These are phyloP conservation scores for Neoascia interrupta DNA, from an alignment of 2,888 invertebrate species.

Conservation along the genomic window DNA sequence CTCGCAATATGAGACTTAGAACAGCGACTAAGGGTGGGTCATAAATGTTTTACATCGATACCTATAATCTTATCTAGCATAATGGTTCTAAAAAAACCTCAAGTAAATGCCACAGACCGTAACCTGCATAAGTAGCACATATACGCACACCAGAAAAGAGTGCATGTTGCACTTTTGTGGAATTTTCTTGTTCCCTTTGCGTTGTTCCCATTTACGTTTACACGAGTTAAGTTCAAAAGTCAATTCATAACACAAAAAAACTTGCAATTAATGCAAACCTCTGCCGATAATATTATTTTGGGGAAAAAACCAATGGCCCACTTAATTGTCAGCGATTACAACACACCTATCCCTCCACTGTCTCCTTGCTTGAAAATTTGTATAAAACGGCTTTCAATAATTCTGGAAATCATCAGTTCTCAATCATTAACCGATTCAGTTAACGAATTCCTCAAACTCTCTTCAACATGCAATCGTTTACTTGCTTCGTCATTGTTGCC, in stretches of 20 bases:
- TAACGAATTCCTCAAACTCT: neutral
- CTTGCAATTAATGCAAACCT: neutral
- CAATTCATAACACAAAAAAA: neutral
- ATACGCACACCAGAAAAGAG: too few species aligned
- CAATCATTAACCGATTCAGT: conserved; percentile 22
- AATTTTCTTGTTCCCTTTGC: too few species aligned
- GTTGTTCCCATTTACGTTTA: neutral
- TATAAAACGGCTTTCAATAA: conserved; percentile 30
- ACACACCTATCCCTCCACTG: too few species aligned
- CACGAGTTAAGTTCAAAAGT: neutral
- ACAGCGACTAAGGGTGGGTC: too few species aligned
- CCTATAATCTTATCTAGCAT: too few species aligned
- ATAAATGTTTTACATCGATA: too few species aligned
- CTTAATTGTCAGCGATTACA: conserved; percentile 15
- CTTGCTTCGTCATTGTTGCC: conserved; percentile 6
- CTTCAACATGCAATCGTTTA: conserved; percentile 36
- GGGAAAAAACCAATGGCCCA: neutral
- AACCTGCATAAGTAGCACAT: too few species aligned
- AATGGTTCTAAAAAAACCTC: too few species aligned
- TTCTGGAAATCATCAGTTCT: conserved; percentile 25
- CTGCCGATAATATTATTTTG: neutral
- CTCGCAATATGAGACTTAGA: too few species aligned
- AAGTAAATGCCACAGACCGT: too few species aligned
- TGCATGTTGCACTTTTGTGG: too few species aligned
- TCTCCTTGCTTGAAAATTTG: neutral